phyloP scores from a whole-genome alignment of 1,140 invertebrate genomes.

The Drosophila subpulchrella region DNA sequence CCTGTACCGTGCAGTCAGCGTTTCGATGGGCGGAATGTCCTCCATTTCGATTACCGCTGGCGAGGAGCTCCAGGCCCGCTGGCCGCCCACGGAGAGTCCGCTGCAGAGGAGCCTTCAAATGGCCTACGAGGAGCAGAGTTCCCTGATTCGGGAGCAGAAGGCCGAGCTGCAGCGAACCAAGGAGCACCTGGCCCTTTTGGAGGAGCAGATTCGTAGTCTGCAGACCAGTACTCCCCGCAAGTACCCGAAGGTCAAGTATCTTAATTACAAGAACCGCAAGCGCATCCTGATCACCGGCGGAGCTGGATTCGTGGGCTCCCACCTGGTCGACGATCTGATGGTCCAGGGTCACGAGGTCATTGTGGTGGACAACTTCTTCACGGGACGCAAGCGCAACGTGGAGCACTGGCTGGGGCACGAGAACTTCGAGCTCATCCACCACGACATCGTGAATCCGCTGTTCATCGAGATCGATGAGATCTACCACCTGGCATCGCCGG shows the following conservation, averaged over 20 bases:
- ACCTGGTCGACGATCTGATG: slow-evolving; percentile 98
- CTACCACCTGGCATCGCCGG: slow-evolving; percentile 99
- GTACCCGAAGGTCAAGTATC: slow-evolving; percentile 95
- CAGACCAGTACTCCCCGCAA: slow-evolving; percentile 91
- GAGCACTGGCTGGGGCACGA: slow-evolving; percentile 99
- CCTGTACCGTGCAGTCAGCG: slow-evolving; percentile 44
- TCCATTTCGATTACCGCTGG: slow-evolving; percentile 1
- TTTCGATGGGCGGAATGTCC: slow-evolving; percentile 3
- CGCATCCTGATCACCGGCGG: slow-evolving; percentile 98
- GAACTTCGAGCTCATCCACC: slow-evolving; percentile 99
- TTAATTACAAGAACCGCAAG: slow-evolving; percentile 95
- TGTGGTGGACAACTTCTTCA: slow-evolving; percentile 99
- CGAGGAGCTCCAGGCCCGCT: slow-evolving; percentile 57
- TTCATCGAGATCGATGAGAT: slow-evolving; percentile 99
- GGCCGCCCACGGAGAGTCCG: slow-evolving; percentile 59
- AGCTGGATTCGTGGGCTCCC: slow-evolving; percentile 99
- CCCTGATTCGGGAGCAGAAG: slow-evolving; percentile 69
- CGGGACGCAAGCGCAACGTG: slow-evolving; percentile 97
- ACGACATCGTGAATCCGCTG: slow-evolving; percentile 99
- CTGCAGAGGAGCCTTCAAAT: slow-evolving; percentile 52
- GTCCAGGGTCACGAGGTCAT: slow-evolving; percentile 98
- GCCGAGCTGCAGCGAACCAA: slow-evolving; percentile 87
- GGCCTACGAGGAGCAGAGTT: slow-evolving; percentile 62
- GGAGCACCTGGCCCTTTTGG: slow-evolving; percentile 88
- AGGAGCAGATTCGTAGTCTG: slow-evolving; percentile 89